Conservation (phyloP, 2,113 vertebrate species). For the Scolopax mira region DNA sequence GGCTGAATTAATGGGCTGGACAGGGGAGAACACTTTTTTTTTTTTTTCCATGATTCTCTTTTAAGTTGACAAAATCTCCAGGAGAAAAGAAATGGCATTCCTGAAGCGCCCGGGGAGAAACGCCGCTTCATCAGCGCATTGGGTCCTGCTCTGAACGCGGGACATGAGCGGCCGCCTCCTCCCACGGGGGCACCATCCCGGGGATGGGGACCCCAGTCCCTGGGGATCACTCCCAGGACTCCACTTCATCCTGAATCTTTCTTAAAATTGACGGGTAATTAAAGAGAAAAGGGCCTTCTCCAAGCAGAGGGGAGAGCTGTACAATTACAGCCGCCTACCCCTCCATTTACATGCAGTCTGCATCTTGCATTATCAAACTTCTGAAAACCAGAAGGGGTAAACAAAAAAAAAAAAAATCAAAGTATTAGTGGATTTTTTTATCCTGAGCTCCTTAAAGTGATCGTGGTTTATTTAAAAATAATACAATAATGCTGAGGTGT, state of each 20-base stretch:
- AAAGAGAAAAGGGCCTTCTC: background rate
- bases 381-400: background rate
- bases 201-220: accelerated
- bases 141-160: background rate
- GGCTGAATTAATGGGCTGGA: slow-evolving; percentile 90
- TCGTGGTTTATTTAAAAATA: slow-evolving; percentile 46
- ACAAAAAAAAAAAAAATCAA: background rate
- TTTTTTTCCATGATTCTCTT: slow-evolving; percentile 56
- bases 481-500: slow-evolving; percentile 12
- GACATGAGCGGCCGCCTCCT: accelerated
- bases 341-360: background rate
- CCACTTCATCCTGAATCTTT: background rate
- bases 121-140: background rate
- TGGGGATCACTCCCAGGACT: background rate
- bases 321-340: background rate
- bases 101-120: background rate
- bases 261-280: background rate
- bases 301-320: background rate
- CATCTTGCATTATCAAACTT: background rate
- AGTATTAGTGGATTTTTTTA: slow-evolving; percentile 4
- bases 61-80: slow-evolving; percentile 64
- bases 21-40: slow-evolving; percentile 63
- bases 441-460: background rate
- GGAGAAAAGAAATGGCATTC: background rate
- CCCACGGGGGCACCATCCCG: accelerated